A percentile compares a stretch with the other conserved stretches of the same genome.
Evolutionary conservation across 2,888 invertebrate species (phyloP).

Genomic region (Mesodorylaimus sp.): DNA sequence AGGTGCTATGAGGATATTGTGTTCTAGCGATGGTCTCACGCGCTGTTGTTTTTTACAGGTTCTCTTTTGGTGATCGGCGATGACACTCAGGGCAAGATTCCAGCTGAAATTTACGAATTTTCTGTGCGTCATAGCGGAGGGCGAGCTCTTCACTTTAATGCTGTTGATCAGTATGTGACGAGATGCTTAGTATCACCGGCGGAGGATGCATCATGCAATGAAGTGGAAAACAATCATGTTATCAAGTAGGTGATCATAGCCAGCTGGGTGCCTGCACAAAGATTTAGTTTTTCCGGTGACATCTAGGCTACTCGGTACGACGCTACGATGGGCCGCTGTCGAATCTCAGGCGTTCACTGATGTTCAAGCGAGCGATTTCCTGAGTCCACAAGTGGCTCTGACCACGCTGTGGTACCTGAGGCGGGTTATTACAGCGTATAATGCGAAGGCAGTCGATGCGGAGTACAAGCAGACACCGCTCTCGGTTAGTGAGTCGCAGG

Average conservation of each 20-base stretch:
- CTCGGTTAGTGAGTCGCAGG: too few relatives aligned
- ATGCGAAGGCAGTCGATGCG: not conserved
- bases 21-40: not conserved
- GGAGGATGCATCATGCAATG: too few relatives aligned
- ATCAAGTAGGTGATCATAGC: too few relatives aligned
- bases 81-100: too few relatives aligned
- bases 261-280: too few relatives aligned
- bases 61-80: too few relatives aligned
- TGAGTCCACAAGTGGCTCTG: slow-evolving; percentile 60
- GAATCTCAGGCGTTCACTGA: slow-evolving; percentile 11
- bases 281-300: not conserved
- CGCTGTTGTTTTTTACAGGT: not conserved
- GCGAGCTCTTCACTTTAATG: not conserved
- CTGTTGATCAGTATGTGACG: not conserved
- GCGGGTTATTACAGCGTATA: slow-evolving; percentile 28
- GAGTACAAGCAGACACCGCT: too few relatives aligned
- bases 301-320: slow-evolving; percentile 16
- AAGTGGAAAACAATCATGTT: too few relatives aligned
- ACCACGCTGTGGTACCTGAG: slow-evolving; percentile 59
- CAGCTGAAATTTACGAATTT: slow-evolving; percentile 15
- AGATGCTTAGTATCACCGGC: not conserved
- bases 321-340: slow-evolving; percentile 16
- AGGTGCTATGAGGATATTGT: slow-evolving; percentile 14
- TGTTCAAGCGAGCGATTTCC: too few relatives aligned
- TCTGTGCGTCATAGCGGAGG: not conserved